A percentile compares a stretch with the other conserved stretches of the same genome.
Conservation (phyloP, 2,888 invertebrate species). For the Coenonympha glycerion region DNA sequence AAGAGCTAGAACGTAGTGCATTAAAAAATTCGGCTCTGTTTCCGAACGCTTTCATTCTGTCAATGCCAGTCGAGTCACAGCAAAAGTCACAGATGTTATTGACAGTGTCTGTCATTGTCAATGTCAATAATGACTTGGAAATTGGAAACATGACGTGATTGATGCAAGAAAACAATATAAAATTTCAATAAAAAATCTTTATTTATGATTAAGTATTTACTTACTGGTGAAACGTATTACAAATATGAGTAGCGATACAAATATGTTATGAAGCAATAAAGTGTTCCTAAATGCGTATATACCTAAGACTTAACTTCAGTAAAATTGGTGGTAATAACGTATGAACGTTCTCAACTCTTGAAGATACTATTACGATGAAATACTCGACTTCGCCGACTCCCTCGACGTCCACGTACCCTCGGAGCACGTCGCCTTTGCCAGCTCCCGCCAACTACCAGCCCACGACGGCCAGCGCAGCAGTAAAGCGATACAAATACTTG, state of each 20-base stretch:
- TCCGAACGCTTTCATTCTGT: too few relatives aligned
- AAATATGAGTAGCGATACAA: neutral
- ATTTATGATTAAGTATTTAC: neutral
- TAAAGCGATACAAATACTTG: constrained; percentile 91
- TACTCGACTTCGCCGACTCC: constrained; percentile 79
- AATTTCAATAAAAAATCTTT: neutral
- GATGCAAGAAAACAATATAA: neutral
- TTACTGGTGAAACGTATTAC: too few relatives aligned
- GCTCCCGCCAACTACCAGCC: constrained; percentile 81
- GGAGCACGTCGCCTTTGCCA: constrained; percentile 80
- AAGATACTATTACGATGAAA: constrained; percentile 59
- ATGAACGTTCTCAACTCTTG: neutral
- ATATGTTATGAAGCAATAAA: neutral
- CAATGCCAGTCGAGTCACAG: too few relatives aligned
- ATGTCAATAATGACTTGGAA: neutral
- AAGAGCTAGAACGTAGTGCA: too few relatives aligned
- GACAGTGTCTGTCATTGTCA: neutral
- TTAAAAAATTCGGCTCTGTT: too few relatives aligned
- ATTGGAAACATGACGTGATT: neutral
- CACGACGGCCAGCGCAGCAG: constrained; percentile 85
- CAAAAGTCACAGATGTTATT: too few relatives aligned
- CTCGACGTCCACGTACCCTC: constrained; percentile 51
- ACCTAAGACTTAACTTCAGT: too few relatives aligned
- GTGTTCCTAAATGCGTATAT: neutral
- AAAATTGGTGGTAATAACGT: neutral